These are phyloP conservation scores for Drosophila paramelanica DNA, from an alignment of 2,888 invertebrate species.

Conservation along the genomic window DNA sequence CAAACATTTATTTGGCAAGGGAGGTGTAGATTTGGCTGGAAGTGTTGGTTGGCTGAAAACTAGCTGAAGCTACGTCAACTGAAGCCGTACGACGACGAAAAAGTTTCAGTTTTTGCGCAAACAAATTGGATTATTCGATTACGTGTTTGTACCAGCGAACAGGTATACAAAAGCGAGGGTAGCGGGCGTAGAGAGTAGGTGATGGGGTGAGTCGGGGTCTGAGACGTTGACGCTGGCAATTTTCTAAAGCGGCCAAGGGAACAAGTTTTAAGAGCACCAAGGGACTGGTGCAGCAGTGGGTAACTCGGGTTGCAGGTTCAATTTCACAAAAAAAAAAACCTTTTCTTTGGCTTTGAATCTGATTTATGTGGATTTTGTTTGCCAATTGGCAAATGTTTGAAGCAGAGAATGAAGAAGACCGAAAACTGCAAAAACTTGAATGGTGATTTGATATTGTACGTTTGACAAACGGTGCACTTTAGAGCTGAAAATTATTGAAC, in stretches of 20 bases:
- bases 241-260: slow-evolving; percentile 65
- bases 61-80: slow-evolving; percentile 46
- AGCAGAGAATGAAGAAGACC: neutral
- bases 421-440: neutral
- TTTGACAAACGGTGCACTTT: slow-evolving; percentile 1
- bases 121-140: slow-evolving; percentile 81
- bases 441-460: slow-evolving; percentile 10
- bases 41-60: slow-evolving; percentile 20
- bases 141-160: slow-evolving; percentile 65
- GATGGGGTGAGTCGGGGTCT: slow-evolving; percentile 1
- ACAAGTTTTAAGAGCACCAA: slow-evolving; percentile 59
- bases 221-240: slow-evolving; percentile 38
- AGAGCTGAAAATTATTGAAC: slow-evolving; percentile 9
- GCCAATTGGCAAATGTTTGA: slow-evolving; percentile 54
- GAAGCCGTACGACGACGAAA: slow-evolving; percentile 66
- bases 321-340: slow-evolving; percentile 12
- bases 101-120: slow-evolving; percentile 78
- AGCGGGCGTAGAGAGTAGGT: neutral
- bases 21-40: slow-evolving; percentile 3
- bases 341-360: slow-evolving; percentile 39
- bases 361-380: slow-evolving; percentile 59
- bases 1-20: slow-evolving; percentile 63
- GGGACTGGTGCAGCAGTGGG: slow-evolving; percentile 4
- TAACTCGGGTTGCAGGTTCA: slow-evolving; percentile 14
- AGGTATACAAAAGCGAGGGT: slow-evolving; percentile 35